Evolutionary conservation across 2,113 vertebrate genomes (phyloP).

Genomic region (Corynorhinus townsendii): DNA sequence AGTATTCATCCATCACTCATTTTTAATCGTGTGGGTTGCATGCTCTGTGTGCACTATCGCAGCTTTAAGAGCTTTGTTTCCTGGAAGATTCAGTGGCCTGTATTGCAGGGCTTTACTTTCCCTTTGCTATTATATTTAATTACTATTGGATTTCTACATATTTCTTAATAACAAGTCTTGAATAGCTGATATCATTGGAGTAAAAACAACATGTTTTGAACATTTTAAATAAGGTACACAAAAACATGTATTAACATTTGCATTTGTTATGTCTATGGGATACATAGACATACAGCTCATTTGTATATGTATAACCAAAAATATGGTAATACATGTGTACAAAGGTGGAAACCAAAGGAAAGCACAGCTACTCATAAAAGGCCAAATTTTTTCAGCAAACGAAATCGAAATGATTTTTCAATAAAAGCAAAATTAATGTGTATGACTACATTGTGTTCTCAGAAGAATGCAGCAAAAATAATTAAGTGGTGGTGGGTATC

Average conservation of each 20-base stretch:
- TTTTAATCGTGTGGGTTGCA: conserved; percentile 82
- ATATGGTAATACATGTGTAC: conserved; percentile 58
- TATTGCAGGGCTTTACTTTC: conserved; percentile 45
- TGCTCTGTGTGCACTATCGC: conserved; percentile 78
- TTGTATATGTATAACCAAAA: conserved; percentile 27
- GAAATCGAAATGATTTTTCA: conserved; percentile 29
- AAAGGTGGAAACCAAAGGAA: conserved; percentile 64
- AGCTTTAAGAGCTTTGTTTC: conserved; percentile 66
- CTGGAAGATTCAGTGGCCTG: conserved; percentile 61
- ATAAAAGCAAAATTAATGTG: neutral
- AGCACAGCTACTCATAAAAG: conserved; percentile 58
- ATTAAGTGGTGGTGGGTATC: conserved; percentile 62
- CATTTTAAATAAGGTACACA: conserved; percentile 62
- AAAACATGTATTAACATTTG: conserved; percentile 12
- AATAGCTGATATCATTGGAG: conserved; percentile 58
- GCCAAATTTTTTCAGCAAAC: conserved; percentile 40
- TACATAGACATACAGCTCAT: conserved; percentile 56
- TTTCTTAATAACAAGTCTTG: conserved; percentile 67
- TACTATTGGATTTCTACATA: conserved; percentile 64
- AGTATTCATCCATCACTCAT: conserved; percentile 79
- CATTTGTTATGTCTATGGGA: conserved; percentile 34
- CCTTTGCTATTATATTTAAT: conserved; percentile 60
- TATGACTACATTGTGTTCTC: conserved; percentile 51
- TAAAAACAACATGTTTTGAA: conserved; percentile 62
- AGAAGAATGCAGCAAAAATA: neutral